These are phyloP conservation scores for Prionailurus viverrinus DNA, from an alignment of 2,113 vertebrate species.

Conservation along the genomic window DNA sequence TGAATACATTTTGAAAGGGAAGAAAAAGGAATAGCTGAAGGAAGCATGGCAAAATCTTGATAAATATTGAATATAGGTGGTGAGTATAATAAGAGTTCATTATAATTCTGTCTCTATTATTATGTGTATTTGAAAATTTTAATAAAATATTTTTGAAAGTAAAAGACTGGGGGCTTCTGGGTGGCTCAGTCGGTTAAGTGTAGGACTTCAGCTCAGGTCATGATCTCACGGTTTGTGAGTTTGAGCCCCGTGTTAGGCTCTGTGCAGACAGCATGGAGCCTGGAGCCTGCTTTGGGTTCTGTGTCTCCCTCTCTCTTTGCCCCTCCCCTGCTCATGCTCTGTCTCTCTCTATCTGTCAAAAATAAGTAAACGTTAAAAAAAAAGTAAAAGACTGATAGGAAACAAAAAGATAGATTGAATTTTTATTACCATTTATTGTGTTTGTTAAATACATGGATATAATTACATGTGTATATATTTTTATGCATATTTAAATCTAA, in stretches of 20 bases:
- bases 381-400: not conserved
- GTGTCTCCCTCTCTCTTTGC: no score
- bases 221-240: no score
- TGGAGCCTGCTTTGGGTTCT: no score
- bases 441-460: not conserved
- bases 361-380: no score
- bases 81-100: not conserved
- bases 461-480: not conserved
- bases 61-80: not conserved
- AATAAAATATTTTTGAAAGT: not conserved
- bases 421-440: not conserved
- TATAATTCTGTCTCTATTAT: not conserved
- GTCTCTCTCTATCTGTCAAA: no score
- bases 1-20: not conserved
- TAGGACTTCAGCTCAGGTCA: no score
- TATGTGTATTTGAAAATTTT: not conserved
- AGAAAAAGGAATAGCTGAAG: not conserved
- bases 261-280: no score
- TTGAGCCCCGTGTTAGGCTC: no score
- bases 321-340: no score
- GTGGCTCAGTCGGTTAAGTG: no score
- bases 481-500: not conserved
- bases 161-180: not conserved
- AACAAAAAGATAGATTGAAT: not conserved
- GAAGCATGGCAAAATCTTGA: not conserved